Conservation (phyloP, 2,797 vertebrate species). For the Melopsittacus undulatus region DNA sequence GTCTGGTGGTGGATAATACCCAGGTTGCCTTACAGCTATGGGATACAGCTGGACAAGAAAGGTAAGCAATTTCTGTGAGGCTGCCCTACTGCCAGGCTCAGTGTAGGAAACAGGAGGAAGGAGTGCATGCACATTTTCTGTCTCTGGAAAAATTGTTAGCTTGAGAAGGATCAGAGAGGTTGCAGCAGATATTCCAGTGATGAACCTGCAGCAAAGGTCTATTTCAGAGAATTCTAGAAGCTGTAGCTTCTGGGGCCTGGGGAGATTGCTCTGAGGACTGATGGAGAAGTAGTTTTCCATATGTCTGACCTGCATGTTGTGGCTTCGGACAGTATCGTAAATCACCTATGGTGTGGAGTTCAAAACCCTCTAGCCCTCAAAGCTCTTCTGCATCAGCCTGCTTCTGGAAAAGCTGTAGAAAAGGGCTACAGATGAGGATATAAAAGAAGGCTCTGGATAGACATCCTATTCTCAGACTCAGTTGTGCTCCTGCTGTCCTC, state of each 20-base stretch:
- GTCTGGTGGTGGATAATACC: constrained; percentile 76
- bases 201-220: neutral
- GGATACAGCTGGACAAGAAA: constrained; percentile 90
- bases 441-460: neutral
- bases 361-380: neutral
- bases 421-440: neutral
- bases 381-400: neutral
- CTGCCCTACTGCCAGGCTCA: neutral
- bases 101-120: neutral
- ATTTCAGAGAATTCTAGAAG: neutral
- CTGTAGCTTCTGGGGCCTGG: neutral
- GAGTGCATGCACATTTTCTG: neutral
- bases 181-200: neutral
- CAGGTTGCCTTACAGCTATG: constrained; percentile 83
- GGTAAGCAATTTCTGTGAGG: constrained; percentile 60
- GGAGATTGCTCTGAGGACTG: neutral
- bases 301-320: neutral
- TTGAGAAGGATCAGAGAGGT: neutral
- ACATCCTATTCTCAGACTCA: neutral
- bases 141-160: neutral
- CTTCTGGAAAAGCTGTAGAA: neutral
- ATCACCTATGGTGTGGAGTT: neutral
- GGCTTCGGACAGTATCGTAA: neutral
- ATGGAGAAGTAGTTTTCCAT: neutral
- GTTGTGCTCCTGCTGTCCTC: neutral